Percentiles rank a stretch among this genome's conserved stretches.
These are phyloP conservation scores for Hemaris fuciformis DNA, from an alignment of 2,888 invertebrate species.

Conservation along the genomic window DNA sequence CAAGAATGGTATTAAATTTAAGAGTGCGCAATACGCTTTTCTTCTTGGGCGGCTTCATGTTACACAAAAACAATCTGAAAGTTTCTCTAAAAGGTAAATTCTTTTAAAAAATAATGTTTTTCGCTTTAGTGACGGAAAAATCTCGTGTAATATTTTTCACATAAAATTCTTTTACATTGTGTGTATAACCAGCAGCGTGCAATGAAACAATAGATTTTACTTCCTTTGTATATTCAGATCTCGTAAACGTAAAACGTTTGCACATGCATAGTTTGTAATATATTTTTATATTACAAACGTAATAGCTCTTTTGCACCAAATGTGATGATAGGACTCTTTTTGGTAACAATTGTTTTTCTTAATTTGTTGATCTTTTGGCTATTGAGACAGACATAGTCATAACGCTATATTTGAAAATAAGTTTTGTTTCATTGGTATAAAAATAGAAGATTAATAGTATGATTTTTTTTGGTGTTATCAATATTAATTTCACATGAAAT, in stretches of 20 bases:
- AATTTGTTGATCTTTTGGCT: not conserved
- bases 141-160: not conserved
- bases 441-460: too few relatives aligned
- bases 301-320: not conserved
- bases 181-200: not conserved
- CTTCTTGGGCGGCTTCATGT: not conserved
- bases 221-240: not conserved
- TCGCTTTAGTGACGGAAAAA: not conserved
- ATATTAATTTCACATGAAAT: too few relatives aligned
- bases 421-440: too few relatives aligned
- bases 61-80: not conserved
- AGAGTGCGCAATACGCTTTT: not conserved
- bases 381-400: too few relatives aligned
- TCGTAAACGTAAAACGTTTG: not conserved
- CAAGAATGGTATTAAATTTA: not conserved
- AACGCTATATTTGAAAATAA: too few relatives aligned
- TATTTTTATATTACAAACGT: not conserved
- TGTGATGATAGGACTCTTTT: not conserved
- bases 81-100: not conserved
- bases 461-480: too few relatives aligned
- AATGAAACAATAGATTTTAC: not conserved
- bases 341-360: not conserved
- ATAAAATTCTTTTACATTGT: not conserved
- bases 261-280: not conserved
- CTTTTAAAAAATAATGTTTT: not conserved